phyloP scores from a whole-genome alignment of 2,888 invertebrate species.

The Colletes collaris region DNA sequence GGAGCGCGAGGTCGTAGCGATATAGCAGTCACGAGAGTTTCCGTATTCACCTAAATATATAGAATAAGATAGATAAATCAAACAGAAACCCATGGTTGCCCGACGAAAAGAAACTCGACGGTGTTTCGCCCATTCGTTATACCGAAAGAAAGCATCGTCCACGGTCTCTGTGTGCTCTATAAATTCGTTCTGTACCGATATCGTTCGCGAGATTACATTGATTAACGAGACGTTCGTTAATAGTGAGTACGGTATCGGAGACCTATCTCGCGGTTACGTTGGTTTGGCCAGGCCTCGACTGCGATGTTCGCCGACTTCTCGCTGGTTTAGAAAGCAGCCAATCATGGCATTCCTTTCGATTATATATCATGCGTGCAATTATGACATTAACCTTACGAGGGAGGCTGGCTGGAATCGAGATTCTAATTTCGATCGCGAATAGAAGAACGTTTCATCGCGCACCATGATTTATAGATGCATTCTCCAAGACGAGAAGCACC shows the following conservation, averaged over 20 bases:
- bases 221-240: slow-evolving; percentile 16
- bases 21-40: no score
- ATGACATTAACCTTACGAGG: slow-evolving; percentile 31
- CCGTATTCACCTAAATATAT: no score
- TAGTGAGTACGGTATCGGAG: background rate
- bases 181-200: background rate
- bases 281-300: background rate
- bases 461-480: slow-evolving; percentile 15
- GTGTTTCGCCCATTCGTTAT: no score
- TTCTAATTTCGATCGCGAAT: slow-evolving; percentile 24
- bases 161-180: no score
- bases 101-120: no score
- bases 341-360: slow-evolving; percentile 27
- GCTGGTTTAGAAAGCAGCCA: slow-evolving; percentile 17
- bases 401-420: slow-evolving; percentile 12
- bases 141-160: background rate
- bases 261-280: slow-evolving; percentile 5
- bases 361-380: slow-evolving; percentile 30
- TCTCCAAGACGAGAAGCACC: no score
- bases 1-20: no score
- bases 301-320: background rate
- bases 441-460: background rate
- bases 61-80: no score
- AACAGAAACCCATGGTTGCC: no score
- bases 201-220: background rate